These are phyloP conservation scores for Gryllus bimaculatus DNA, from an alignment of 1,140 invertebrate species.

Conservation along the genomic window DNA sequence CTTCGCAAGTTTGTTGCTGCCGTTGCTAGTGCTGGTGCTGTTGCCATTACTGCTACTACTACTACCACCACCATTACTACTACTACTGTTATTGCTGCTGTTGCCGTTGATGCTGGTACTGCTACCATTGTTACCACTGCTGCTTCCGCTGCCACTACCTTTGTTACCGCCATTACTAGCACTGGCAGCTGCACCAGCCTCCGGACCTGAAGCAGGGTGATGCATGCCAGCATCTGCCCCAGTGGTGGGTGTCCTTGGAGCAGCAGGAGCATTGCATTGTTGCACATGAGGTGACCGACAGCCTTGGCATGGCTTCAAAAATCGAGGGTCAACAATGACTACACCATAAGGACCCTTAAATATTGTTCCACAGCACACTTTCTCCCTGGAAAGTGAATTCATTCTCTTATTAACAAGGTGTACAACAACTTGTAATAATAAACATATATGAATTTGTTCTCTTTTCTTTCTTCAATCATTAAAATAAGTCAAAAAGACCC, in stretches of 20 bases:
- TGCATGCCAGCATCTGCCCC: neutral
- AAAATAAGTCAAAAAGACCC: neutral
- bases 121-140: conserved; percentile 27
- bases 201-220: conserved; percentile 8
- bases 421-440: neutral
- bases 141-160: conserved; percentile 34
- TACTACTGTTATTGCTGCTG: conserved; percentile 25
- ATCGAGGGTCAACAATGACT: conserved; percentile 50
- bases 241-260: neutral
- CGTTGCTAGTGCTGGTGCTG: conserved; percentile 15
- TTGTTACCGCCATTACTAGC: conserved; percentile 34
- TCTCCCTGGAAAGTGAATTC: conserved; percentile 44
- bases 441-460: neutral
- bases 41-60: conserved; percentile 36
- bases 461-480: no score
- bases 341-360: conserved; percentile 57
- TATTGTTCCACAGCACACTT: conserved; percentile 62
- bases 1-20: conserved; percentile 31
- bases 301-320: conserved; percentile 49
- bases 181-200: conserved; percentile 31
- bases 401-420: conserved; percentile 13
- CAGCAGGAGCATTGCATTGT: neutral
- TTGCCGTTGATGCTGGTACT: conserved; percentile 11
- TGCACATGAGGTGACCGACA: neutral
- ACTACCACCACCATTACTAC: conserved; percentile 32